Conservation (phyloP, 2,797 vertebrate genomes). For the Coregonus sp. region DNA sequence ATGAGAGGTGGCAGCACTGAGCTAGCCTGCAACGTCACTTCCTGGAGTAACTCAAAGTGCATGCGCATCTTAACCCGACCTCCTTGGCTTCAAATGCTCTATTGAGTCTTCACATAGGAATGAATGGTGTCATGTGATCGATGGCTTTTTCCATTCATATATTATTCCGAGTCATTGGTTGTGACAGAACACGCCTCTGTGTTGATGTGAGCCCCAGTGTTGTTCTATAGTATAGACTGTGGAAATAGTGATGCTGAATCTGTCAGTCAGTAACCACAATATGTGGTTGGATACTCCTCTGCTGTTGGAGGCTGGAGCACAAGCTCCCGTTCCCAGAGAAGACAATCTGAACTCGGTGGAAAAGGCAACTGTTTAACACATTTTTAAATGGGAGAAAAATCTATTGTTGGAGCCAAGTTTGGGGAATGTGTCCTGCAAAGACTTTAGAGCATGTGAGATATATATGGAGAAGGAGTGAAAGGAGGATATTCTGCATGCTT, state of each 20-base stretch:
- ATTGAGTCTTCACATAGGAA: no score
- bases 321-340: not conserved
- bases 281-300: constrained; percentile 24
- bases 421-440: constrained; percentile 51
- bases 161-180: not conserved
- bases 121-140: no score
- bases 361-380: constrained; percentile 46
- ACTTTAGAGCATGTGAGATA: constrained; percentile 54
- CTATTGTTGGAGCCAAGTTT: constrained; percentile 42
- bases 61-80: no score
- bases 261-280: constrained; percentile 14
- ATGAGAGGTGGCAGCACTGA: no score
- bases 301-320: constrained; percentile 16
- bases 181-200: constrained; percentile 46
- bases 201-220: constrained; percentile 36
- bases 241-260: constrained; percentile 5
- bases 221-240: constrained; percentile 30
- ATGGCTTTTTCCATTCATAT: no score
- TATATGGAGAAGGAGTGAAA: constrained; percentile 39
- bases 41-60: no score
- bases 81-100: no score
- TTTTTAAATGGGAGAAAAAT: constrained; percentile 38
- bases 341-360: constrained; percentile 8
- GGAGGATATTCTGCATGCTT: constrained; percentile 30
- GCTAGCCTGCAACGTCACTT: no score